Evolutionary conservation across 2,888 invertebrate genomes (phyloP).

Genomic region (Heliothis peltigera): DNA sequence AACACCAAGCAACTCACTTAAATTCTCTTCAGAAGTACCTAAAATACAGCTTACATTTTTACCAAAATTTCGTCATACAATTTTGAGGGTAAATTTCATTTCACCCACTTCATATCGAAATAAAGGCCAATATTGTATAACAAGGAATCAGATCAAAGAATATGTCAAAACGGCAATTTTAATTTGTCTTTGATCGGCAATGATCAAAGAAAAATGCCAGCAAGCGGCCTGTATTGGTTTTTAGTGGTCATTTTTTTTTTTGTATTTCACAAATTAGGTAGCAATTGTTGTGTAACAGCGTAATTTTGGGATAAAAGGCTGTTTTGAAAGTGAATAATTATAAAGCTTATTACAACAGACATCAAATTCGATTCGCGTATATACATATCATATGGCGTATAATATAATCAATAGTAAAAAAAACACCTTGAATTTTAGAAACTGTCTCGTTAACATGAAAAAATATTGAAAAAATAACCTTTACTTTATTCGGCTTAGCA

Average conservation of each 20-base stretch:
- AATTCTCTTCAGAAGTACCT: constrained; percentile 13
- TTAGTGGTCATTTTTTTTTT: constrained; percentile 12
- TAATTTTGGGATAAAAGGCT: too few relatives aligned
- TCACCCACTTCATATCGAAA: constrained; percentile 41
- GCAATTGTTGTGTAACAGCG: too few relatives aligned
- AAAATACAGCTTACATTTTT: constrained; percentile 16
- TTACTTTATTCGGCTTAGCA: too few relatives aligned
- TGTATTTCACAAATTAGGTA: constrained; percentile 6
- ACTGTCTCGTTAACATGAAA: too few relatives aligned
- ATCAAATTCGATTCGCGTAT: too few relatives aligned
- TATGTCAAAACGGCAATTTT: constrained; percentile 33
- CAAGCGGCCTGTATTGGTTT: constrained; percentile 29
- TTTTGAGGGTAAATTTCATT: constrained; percentile 42
- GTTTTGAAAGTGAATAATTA: background rate
- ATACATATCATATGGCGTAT: too few relatives aligned
- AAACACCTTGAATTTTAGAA: too few relatives aligned
- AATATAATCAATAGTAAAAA: too few relatives aligned
- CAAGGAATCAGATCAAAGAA: constrained; percentile 43
- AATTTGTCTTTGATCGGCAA: constrained; percentile 46
- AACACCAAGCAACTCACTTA: constrained; percentile 19
- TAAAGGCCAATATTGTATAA: constrained; percentile 35
- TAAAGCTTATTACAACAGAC: background rate
- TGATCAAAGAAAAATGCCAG: constrained; percentile 49
- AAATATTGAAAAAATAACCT: too few relatives aligned
- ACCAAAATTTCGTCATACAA: constrained; percentile 11